Base-by-base conservation (phyloP, 2,797 vertebrate species). In the Dicrostonyx torquatus region DNA sequence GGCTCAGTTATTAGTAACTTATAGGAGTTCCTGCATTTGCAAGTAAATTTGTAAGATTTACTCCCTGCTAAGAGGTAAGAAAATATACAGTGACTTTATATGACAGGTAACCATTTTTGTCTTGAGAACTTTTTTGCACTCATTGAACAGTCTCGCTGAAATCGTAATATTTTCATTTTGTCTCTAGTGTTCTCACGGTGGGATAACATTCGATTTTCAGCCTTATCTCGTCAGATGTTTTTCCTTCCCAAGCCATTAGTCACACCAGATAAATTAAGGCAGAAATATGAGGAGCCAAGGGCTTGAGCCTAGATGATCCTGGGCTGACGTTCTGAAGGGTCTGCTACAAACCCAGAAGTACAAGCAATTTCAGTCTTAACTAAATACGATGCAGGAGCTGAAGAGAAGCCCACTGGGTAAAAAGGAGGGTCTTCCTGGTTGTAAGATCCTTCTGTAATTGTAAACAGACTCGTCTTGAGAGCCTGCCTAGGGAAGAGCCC, bases 251-350 rank as follows among this genome's bases (percentile, higher is more conserved):
- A 84, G 50, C 45, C 50, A 7, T 82, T 8, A 40, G 55, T 48
- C 68, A 84, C 48, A 73, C 84, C 87, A 82, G 58, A 90, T 66
- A 84, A 68, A 64, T n/a, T 14, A 13, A 50, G 77, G 45, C 82
- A 93, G 70, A n/a, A 87, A 85, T 26, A 3, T 0, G 4, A 9
- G 40, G 24, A 4, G 5, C 20, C 1, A 3, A n/a, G 18, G 37
- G 48, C 60, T 18, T 77, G 37, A 17, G 0, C 20, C 9, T 29
- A 40, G 64, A 80, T 0, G n/a, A 29, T 20, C 11, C 15, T 1
- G 58, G 75, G 2, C 62, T 29, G 0, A 11, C 22, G 26, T 6
- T 26, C 26, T 6, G 0, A 72, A 3, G 34, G 12, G 40, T 62
- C 31, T 2, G 10, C n/a, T 17, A 13, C 2, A 14, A 84, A 87